Evolutionary conservation across 2,888 invertebrate species (phyloP).

Genomic region (Balanococcus diminutus): DNA sequence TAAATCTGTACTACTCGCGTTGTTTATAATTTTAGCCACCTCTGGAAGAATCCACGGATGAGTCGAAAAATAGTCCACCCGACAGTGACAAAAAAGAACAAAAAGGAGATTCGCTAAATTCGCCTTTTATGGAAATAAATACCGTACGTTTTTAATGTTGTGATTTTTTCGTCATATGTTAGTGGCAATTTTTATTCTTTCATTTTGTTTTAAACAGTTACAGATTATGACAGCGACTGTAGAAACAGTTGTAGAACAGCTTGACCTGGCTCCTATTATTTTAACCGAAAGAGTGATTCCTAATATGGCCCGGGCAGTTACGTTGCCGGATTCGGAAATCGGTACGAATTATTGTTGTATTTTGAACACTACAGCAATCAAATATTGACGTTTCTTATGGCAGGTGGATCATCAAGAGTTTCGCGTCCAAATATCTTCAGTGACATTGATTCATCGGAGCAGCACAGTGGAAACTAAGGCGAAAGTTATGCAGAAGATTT

Average conservation of each 20-base stretch:
- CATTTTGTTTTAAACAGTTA: conserved; percentile 43
- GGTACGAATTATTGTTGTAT: conserved; percentile 62
- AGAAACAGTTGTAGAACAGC: conserved; percentile 88
- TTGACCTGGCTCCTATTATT: conserved; percentile 85
- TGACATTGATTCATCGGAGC: conserved; percentile 50
- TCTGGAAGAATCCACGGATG: conserved; percentile 72
- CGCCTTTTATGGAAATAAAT: conserved; percentile 65
- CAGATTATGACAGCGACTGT: conserved; percentile 96
- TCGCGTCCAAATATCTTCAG: conserved; percentile 47
- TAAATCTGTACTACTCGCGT: background rate
- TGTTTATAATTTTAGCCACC: conserved; percentile 64
- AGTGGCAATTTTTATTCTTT: background rate
- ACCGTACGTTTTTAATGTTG: background rate
- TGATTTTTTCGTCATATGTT: background rate
- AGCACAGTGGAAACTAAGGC: conserved; percentile 24
- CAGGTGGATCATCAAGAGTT: background rate
- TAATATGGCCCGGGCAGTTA: conserved; percentile 84
- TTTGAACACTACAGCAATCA: conserved; percentile 67
- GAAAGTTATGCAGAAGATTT: conserved; percentile 71
- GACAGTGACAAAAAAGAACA: conserved; percentile 71
- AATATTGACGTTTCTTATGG: conserved; percentile 62
- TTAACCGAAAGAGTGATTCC: conserved; percentile 73
- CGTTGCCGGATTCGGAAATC: conserved; percentile 75
- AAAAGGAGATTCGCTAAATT: conserved; percentile 56
- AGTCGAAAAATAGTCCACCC: conserved; percentile 71